Conservation (phyloP, 2,797 vertebrate genomes). For the Pseudomugil tenellus region DNA sequence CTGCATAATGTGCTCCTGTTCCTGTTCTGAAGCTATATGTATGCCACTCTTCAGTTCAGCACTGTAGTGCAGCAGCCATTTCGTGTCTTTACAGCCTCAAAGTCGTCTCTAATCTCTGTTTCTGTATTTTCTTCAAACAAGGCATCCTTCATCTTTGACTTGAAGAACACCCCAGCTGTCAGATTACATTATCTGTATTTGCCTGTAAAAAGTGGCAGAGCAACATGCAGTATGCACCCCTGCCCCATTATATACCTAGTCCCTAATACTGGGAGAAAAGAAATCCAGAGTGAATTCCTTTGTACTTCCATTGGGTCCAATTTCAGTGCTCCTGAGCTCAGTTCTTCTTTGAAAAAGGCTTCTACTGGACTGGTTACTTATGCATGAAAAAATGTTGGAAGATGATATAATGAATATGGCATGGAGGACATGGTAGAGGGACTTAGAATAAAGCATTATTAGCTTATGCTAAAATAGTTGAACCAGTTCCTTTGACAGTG, state of each 20-base stretch:
- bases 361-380: conserved; percentile 47
- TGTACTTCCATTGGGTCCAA: conserved; percentile 62
- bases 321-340: conserved; percentile 59
- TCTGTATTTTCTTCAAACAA: conserved; percentile 44
- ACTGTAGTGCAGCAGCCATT: conserved; percentile 37
- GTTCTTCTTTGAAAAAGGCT: conserved; percentile 41
- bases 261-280: conserved; percentile 6
- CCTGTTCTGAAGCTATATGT: not conserved
- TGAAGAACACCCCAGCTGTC: conserved; percentile 35
- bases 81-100: conserved; percentile 40
- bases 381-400: conserved; percentile 50
- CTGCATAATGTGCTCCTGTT: conserved; percentile 18
- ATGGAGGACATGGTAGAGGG: conserved; percentile 20
- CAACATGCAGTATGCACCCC: not conserved
- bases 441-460: conserved; percentile 25
- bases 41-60: conserved; percentile 17
- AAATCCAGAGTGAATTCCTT: conserved; percentile 47
- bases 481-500: conserved; percentile 20
- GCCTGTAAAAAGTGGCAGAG: conserved; percentile 21
- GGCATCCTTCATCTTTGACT: conserved; percentile 37
- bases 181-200: conserved; percentile 4
- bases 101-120: conserved; percentile 56
- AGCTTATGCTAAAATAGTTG: conserved; percentile 35
- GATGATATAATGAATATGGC: conserved; percentile 49
- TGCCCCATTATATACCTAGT: conserved; percentile 4